phyloP scores from a whole-genome alignment of 2,888 invertebrate species.

The Epistrophe eligans region DNA sequence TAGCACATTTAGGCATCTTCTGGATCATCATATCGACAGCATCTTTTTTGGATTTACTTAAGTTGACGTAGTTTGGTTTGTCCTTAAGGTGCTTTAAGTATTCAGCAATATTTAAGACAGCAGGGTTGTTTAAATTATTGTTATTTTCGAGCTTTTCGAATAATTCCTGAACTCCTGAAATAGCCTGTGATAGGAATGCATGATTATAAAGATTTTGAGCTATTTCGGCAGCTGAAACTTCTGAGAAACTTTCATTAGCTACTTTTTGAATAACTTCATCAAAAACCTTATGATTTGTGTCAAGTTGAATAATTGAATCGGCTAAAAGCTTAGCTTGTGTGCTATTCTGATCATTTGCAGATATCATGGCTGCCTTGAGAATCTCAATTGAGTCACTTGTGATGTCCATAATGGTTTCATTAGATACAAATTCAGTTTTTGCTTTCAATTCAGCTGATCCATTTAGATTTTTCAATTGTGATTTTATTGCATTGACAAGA shows the following conservation, averaged over 20 bases:
- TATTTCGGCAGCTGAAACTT: neutral
- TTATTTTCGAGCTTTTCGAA: neutral
- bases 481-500: conserved; percentile 1
- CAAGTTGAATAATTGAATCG: neutral
- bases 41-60: conserved; percentile 1
- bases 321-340: neutral
- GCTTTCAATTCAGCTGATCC: neutral
- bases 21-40: neutral
- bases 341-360: neutral
- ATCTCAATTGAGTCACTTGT: neutral
- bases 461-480: neutral
- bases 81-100: neutral
- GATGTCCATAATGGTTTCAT: neutral
- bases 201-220: conserved; percentile 7
- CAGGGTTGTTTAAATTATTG: conserved; percentile 1
- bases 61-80: neutral
- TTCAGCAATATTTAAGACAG: conserved; percentile 1
- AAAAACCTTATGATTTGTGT: neutral
- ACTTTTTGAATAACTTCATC: conserved; percentile 8
- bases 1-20: conserved; percentile 8
- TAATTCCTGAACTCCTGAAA: neutral
- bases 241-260: neutral
- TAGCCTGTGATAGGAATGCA: neutral
- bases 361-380: conserved; percentile 12
- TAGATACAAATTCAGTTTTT: neutral